A percentile compares a stretch with the other conserved stretches of the same genome.
Evolutionary conservation across 2,113 vertebrate genomes (phyloP).

Genomic region (Pachyramphus minor): DNA sequence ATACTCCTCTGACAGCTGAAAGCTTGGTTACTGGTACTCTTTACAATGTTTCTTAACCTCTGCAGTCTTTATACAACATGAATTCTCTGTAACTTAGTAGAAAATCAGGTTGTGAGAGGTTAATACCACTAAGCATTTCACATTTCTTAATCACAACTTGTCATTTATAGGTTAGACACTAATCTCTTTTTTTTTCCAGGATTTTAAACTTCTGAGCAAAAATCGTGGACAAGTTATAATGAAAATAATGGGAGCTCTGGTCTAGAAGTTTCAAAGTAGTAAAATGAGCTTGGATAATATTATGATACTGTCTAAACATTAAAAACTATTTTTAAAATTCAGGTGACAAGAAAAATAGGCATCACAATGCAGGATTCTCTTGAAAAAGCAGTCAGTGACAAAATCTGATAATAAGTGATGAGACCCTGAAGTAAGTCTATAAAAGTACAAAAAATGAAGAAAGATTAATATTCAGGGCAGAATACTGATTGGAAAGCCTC

Average conservation of each 20-base stretch:
- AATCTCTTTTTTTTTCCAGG: not conserved
- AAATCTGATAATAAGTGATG: constrained; percentile 22
- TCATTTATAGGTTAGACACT: not conserved
- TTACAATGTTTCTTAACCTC: not conserved
- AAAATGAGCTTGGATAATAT: not conserved
- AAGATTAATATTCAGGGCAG: constrained; percentile 52
- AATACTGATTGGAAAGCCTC: constrained; percentile 58
- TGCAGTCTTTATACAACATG: not conserved
- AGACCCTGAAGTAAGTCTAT: constrained; percentile 40
- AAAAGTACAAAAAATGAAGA: constrained; percentile 48
- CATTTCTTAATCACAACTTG: not conserved
- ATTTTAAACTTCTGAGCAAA: not conserved
- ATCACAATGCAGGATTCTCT: constrained; percentile 6
- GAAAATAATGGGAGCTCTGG: not conserved
- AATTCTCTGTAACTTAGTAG: not conserved
- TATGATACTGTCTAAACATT: not conserved
- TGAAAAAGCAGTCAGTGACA: not conserved
- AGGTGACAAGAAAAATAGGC: not conserved
- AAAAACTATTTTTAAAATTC: not conserved
- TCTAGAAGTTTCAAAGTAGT: not conserved
- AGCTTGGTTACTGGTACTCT: not conserved
- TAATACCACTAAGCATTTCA: not conserved
- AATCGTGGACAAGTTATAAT: not conserved
- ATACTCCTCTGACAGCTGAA: not conserved
- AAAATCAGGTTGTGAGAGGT: not conserved